Evolutionary conservation across 2,888 invertebrate genomes (phyloP).

Genomic region (Drosophila fungiperda): DNA sequence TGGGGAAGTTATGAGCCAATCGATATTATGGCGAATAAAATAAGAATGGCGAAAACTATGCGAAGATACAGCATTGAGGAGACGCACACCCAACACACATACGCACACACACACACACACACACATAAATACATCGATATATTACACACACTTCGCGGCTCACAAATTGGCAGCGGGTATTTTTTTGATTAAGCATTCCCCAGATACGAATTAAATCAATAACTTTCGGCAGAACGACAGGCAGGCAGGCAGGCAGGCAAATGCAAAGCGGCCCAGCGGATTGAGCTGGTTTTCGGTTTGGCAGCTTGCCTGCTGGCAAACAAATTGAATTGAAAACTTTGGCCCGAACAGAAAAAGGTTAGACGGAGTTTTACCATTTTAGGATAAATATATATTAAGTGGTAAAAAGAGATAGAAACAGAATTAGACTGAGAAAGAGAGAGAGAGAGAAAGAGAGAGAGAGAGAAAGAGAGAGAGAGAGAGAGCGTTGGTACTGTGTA

Average conservation of each 20-base stretch:
- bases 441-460: not conserved
- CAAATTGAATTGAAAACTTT: constrained; percentile 75
- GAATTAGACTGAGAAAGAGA: not conserved
- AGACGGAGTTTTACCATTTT: constrained; percentile 12
- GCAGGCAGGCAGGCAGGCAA: constrained; percentile 41
- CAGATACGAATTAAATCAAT: constrained; percentile 79
- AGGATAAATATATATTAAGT: constrained; percentile 13
- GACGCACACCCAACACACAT: constrained; percentile 33
- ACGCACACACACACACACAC: constrained; percentile 22
- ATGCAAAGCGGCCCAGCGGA: constrained; percentile 43
- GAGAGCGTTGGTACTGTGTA: constrained; percentile 12
- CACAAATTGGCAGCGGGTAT: constrained; percentile 65
- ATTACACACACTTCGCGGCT: constrained; percentile 28
- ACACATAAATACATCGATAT: not conserved
- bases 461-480: not conserved
- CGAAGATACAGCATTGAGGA: constrained; percentile 30
- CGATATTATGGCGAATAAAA: constrained; percentile 40
- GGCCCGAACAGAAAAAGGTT: constrained; percentile 29
- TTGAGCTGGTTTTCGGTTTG: constrained; percentile 50
- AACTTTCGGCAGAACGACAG: constrained; percentile 60
- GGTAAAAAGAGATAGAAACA: not conserved
- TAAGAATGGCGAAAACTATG: constrained; percentile 40
- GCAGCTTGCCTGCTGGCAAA: constrained; percentile 62
- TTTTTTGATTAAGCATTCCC: constrained; percentile 79
- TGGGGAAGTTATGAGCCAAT: constrained; percentile 58